Evolutionary conservation across 35 echinoderm and acorn worm genomes (phyloP).

Genomic region (Patiria miniata): DNA sequence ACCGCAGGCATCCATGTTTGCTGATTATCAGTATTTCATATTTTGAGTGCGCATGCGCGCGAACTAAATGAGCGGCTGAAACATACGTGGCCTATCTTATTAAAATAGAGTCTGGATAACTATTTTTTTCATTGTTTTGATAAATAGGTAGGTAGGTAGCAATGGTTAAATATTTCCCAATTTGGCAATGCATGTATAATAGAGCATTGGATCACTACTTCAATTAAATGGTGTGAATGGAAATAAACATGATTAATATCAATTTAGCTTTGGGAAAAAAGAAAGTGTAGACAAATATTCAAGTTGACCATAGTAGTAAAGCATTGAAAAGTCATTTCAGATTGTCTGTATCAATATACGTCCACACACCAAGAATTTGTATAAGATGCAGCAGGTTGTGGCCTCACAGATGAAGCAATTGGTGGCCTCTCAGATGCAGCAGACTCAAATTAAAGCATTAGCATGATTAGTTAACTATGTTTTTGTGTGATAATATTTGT

Average conservation of each 20-base stretch:
- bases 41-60: too few relatives aligned
- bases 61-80: too few relatives aligned
- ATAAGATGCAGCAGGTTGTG: background rate
- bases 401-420: background rate
- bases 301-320: background rate
- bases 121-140: constrained; percentile 1
- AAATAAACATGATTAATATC: too few relatives aligned
- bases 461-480: background rate
- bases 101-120: background rate
- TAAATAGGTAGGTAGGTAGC: background rate
- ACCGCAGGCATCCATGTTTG: too few relatives aligned
- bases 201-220: too few relatives aligned
- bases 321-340: background rate
- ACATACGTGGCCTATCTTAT: background rate
- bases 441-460: background rate
- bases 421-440: background rate
- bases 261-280: too few relatives aligned
- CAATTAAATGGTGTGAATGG: too few relatives aligned
- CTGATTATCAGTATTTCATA: too few relatives aligned
- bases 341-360: background rate
- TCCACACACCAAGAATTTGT: background rate
- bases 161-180: background rate
- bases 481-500: background rate
- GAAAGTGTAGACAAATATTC: too few relatives aligned
- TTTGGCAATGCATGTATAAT: background rate